Conservation (phyloP, 2,888 invertebrate genomes). For the Drosophila suboccidentalis region DNA sequence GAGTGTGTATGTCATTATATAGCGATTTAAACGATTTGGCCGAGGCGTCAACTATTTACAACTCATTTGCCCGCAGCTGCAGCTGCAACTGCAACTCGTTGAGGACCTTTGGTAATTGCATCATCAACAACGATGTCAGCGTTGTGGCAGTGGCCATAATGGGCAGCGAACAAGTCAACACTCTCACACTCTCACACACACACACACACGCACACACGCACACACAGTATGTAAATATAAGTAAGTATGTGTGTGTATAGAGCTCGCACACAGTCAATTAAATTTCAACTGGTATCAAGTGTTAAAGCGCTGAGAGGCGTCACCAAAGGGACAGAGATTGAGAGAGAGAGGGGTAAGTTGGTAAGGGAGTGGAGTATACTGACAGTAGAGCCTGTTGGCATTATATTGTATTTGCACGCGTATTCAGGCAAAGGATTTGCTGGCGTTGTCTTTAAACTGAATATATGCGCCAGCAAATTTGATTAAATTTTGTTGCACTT, state of each 20-base stretch:
- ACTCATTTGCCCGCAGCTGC: slow-evolving; percentile 62
- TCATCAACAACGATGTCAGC: slow-evolving; percentile 46
- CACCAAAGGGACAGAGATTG: neutral
- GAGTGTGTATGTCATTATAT: slow-evolving; percentile 58
- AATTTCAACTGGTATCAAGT: slow-evolving; percentile 70
- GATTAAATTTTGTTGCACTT: slow-evolving; percentile 68
- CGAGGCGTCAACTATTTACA: slow-evolving; percentile 66
- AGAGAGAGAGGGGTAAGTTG: neutral
- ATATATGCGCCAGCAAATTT: slow-evolving; percentile 57
- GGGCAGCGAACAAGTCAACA: slow-evolving; percentile 56
- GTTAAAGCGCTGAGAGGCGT: slow-evolving; percentile 60
- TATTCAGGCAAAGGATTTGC: slow-evolving; percentile 19
- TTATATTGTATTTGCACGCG: slow-evolving; percentile 51
- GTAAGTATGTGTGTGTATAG: slow-evolving; percentile 24
- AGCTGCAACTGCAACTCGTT: slow-evolving; percentile 27
- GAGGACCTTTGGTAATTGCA: slow-evolving; percentile 53
- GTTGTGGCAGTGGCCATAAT: slow-evolving; percentile 48
- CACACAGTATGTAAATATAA: slow-evolving; percentile 37
- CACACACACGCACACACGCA: slow-evolving; percentile 10
- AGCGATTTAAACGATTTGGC: slow-evolving; percentile 75
- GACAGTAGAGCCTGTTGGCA: slow-evolving; percentile 37
- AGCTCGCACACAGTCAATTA: slow-evolving; percentile 71
- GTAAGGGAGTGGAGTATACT: neutral
- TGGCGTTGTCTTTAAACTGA: slow-evolving; percentile 46
- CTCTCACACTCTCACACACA: slow-evolving; percentile 9